Percentiles rank a stretch among this genome's conserved stretches.
Evolutionary conservation across 2,113 vertebrate genomes (phyloP).

Genomic region (Mus spicilegus): DNA sequence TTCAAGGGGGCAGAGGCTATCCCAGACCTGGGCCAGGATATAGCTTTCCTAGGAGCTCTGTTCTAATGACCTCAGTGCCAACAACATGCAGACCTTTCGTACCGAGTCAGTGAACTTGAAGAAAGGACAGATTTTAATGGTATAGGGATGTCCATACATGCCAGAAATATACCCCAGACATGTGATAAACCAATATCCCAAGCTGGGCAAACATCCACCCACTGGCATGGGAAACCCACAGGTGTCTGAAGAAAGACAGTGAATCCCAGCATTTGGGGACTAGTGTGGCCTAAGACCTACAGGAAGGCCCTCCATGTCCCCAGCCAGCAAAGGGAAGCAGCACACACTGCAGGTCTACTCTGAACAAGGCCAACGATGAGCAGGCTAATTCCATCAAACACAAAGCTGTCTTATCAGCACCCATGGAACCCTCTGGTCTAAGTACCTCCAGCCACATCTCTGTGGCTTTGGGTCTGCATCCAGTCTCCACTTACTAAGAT

Average conservation of each 20-base stretch:
- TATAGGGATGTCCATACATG: background rate
- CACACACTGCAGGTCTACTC: background rate
- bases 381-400: background rate
- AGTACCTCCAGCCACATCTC: too few relatives aligned
- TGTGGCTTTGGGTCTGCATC: background rate
- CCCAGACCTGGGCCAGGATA: rapidly evolving
- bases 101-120: rapidly evolving
- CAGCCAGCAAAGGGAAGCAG: background rate
- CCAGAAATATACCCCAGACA: background rate
- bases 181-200: background rate
- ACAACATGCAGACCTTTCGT: background rate
- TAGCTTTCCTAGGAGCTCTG: background rate
- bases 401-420: rapidly evolving
- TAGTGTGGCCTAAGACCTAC: background rate
- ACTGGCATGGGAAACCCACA: background rate
- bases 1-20: background rate
- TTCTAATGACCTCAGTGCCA: rapidly evolving
- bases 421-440: rapidly evolving
- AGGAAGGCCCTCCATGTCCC: background rate
- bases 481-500: background rate
- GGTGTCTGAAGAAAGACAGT: background rate
- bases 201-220: background rate
- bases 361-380: background rate
- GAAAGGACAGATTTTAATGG: background rate
- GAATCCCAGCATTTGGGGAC: background rate